Evolutionary conservation across 92 coral and sea anemone genomes (phyloP).

Genomic region (Parazoanthus darwini): DNA sequence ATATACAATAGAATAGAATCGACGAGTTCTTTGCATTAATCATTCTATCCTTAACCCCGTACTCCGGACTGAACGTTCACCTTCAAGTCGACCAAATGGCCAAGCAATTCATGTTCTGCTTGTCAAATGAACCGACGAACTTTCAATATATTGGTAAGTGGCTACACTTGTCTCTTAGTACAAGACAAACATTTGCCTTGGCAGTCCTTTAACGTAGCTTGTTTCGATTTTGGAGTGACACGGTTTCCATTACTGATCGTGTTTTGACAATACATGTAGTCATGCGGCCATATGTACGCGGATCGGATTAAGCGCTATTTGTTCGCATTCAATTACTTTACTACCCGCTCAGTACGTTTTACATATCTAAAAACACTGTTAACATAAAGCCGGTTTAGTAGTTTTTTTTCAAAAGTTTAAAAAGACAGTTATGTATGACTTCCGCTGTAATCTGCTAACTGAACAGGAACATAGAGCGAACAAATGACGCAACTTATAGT

Average conservation of each 20-base stretch:
- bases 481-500: background rate
- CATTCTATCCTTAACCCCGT: constrained; percentile 5
- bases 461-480: background rate
- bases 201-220: background rate
- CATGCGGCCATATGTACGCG: background rate
- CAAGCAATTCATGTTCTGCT: constrained; percentile 41
- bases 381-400: too few relatives aligned
- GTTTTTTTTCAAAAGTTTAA: background rate
- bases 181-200: background rate
- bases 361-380: background rate
- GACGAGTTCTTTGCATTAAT: background rate
- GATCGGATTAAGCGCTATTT: background rate
- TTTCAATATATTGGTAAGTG: constrained; percentile 28
- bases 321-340: background rate
- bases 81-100: constrained; percentile 30
- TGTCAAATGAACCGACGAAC: constrained; percentile 21
- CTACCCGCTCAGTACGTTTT: background rate
- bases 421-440: background rate
- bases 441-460: background rate
- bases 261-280: background rate
- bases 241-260: background rate
- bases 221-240: background rate
- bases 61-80: constrained; percentile 2
- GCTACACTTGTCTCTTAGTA: background rate
- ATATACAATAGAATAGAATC: constrained; percentile 26